Base-by-base conservation (phyloP, 2,888 invertebrate species). In the Oasisia sp. region DNA sequence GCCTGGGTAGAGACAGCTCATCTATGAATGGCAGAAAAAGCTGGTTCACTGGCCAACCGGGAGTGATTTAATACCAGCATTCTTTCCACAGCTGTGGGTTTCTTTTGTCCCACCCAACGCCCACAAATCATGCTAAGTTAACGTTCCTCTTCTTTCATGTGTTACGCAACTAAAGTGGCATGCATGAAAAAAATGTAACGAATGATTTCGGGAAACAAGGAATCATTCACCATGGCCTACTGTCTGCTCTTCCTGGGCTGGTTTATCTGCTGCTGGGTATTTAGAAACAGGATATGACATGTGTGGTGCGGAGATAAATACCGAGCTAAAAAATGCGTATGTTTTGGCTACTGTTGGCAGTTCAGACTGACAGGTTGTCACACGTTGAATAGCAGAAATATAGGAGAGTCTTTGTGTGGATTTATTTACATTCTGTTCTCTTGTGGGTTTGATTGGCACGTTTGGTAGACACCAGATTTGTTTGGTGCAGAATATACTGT, bases 271-370 rank as follows among this genome's bases (percentile, higher is more conserved):
- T 4, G 27, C 27, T 74, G 74, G 9, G 50, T 50, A 50, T 27
- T 74, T 74, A 74, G 74, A 74, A 74, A 74, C 74, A 74, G n/a
- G 74, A 74, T 74, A 74, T 74, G 74, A 74, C 14, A 74, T 74
- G 74, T 74, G 27, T 74, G 27, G 74, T 9, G 50, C 50, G 14
- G 5, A 50, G 50, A 7, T 74, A 74, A 74, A 74, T 74, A 74
- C 74, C 74, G n/a, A 27, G n/a, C 74, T 7, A 74, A 74, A 74
- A 74, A 74, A 74, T 7, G 3, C 27, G 74, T 27, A 27, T 27
- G 27, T 74, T 74, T 74, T n/a, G 74, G 74, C 74, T 74, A 74
- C 74, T 74, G 74, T 74, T 74, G 7, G 27, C 74, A 27, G 74
- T 19, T 74, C 14, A 27, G 27, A 74, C 27, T 74, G 74, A 7